Evolutionary conservation across 1,140 invertebrate species (phyloP).

Genomic region (Vanessa atalanta): DNA sequence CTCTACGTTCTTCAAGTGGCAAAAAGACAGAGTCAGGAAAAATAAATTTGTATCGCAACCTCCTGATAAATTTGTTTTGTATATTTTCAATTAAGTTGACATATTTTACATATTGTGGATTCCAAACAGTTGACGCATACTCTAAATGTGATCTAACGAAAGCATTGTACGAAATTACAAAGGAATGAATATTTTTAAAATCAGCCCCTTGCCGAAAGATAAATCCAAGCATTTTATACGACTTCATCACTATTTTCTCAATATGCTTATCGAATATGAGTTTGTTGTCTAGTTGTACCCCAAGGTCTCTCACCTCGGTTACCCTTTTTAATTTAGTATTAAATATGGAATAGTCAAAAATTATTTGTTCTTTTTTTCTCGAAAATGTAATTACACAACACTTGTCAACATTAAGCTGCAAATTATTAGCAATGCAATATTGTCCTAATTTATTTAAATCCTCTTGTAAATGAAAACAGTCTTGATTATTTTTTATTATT

Average conservation of each 20-base stretch:
- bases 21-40: not conserved
- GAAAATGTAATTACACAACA: slow-evolving; percentile 9
- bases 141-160: slow-evolving; percentile 16
- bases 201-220: not conserved
- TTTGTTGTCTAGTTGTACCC: not conserved
- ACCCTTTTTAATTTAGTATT: too few relatives aligned
- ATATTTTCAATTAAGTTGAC: not conserved
- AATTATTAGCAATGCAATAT: not conserved
- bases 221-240: not conserved
- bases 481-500: slow-evolving; percentile 3
- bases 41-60: slow-evolving; percentile 9
- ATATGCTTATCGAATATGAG: slow-evolving; percentile 16
- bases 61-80: slow-evolving; percentile 14
- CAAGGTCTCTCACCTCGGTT: too few relatives aligned
- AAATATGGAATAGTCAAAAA: not conserved
- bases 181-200: slow-evolving; percentile 6
- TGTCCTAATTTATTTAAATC: slow-evolving; percentile 8
- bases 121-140: slow-evolving; percentile 12
- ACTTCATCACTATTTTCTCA: slow-evolving; percentile 11
- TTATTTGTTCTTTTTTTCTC: not conserved
- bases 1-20: slow-evolving; percentile 3
- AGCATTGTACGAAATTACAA: not conserved
- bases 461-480: slow-evolving; percentile 4
- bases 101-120: slow-evolving; percentile 3
- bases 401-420: not conserved